phyloP scores from a whole-genome alignment of 2,888 invertebrate species.

The Trypoxylon attenuatum region DNA sequence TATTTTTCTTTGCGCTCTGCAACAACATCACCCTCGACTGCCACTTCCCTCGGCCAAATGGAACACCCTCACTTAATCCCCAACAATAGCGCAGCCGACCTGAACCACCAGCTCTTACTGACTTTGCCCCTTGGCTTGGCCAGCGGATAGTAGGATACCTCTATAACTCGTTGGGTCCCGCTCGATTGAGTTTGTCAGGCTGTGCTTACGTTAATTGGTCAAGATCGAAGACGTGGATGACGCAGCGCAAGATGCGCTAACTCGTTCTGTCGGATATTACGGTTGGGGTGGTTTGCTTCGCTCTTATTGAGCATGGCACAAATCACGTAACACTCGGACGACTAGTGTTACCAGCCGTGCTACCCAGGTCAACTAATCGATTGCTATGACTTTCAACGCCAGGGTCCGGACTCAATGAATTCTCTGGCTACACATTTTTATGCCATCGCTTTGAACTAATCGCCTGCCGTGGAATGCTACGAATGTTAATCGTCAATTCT shows the following conservation, averaged over 20 bases:
- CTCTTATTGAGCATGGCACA: slow-evolving; percentile 48
- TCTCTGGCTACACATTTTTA: too few species aligned
- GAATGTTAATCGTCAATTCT: too few species aligned
- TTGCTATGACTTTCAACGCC: slow-evolving; percentile 32
- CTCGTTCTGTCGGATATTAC: slow-evolving; percentile 16
- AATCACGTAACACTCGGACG: slow-evolving; percentile 40
- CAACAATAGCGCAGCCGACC: slow-evolving; percentile 40
- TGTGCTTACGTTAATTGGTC: slow-evolving; percentile 29
- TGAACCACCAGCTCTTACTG: too few species aligned
- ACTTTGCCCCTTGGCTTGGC: too few species aligned
- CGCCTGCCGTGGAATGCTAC: too few species aligned
- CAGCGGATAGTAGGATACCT: too few species aligned
- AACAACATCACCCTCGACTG: not conserved
- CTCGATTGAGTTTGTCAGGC: too few species aligned
- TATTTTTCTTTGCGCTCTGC: not conserved
- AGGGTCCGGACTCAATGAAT: too few species aligned
- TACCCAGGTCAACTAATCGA: slow-evolving; percentile 43
- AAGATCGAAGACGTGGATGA: too few species aligned
- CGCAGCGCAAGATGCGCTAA: too few species aligned
- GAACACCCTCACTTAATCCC: slow-evolving; percentile 25
- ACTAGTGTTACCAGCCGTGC: slow-evolving; percentile 27
- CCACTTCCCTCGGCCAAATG: slow-evolving; percentile 13
- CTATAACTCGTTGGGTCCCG: too few species aligned
- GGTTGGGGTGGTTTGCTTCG: not conserved
- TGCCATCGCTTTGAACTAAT: too few species aligned